A percentile compares a stretch with the other conserved stretches of the same genome.
These are phyloP conservation scores for Alethe diademata DNA, from an alignment of 2,113 vertebrate genomes.

Conservation along the genomic window DNA sequence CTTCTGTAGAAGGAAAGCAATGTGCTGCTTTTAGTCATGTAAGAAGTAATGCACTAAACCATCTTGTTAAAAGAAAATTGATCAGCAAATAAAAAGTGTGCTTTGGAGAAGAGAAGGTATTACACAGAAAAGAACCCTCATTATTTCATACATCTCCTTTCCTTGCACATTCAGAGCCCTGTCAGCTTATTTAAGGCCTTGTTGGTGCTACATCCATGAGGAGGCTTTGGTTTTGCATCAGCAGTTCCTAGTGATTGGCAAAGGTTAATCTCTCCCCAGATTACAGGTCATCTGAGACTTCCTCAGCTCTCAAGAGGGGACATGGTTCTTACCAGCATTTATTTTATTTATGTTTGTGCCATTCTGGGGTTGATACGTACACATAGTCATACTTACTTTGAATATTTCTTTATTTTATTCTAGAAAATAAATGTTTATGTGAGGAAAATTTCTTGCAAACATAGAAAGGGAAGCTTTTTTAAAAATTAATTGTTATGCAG, in stretches of 20 bases:
- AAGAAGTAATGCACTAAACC: neutral
- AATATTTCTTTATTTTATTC: neutral
- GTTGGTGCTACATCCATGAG: neutral
- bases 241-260: neutral
- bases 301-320: neutral
- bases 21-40: neutral
- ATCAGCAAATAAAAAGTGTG: neutral
- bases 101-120: neutral
- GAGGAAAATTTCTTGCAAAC: neutral
- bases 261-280: neutral
- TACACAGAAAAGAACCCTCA: neutral
- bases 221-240: neutral
- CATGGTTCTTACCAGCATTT: neutral
- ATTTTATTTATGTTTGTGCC: neutral
- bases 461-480: neutral
- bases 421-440: neutral
- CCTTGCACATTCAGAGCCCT: neutral
- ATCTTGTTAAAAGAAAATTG: constrained; percentile 1
- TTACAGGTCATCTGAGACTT: neutral
- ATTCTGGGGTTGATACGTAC: neutral
- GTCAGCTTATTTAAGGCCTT: neutral
- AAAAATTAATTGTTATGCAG: neutral
- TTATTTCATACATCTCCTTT: neutral
- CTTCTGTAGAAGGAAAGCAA: neutral
- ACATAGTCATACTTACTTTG: neutral